These are phyloP conservation scores for Phymatocera aterrima DNA, from an alignment of 2,888 invertebrate genomes.

Conservation along the genomic window DNA sequence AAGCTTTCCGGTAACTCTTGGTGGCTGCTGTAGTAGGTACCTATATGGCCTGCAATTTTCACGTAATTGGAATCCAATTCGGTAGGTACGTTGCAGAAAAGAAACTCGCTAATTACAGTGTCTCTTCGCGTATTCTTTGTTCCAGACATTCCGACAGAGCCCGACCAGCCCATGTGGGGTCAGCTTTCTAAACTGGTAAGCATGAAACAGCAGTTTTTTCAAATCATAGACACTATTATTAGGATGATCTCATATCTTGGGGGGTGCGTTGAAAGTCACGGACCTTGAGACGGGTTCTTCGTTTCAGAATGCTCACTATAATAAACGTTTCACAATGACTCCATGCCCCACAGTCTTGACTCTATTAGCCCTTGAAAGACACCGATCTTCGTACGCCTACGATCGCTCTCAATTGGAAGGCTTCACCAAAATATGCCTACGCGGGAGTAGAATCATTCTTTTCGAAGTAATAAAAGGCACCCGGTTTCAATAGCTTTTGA, in stretches of 20 bases:
- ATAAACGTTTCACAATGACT: no score
- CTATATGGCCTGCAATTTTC: background rate
- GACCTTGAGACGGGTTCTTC: background rate
- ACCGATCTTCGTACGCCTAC: no score
- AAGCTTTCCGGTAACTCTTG: background rate
- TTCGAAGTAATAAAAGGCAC: no score
- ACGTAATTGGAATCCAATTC: slow-evolving; percentile 9
- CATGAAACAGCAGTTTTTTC: background rate
- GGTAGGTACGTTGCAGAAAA: background rate
- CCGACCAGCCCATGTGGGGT: background rate
- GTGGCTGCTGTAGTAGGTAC: no score
- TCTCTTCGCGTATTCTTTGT: background rate
- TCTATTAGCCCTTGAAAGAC: no score
- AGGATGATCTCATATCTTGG: background rate
- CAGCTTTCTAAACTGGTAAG: slow-evolving; percentile 27
- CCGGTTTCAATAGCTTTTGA: no score
- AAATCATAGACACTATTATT: background rate
- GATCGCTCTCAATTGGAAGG: no score
- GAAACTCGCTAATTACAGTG: background rate
- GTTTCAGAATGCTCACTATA: no score
- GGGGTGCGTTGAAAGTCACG: background rate
- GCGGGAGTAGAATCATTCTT: no score
- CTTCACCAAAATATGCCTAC: no score
- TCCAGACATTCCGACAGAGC: slow-evolving; percentile 14
- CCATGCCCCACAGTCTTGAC: no score